Evolutionary conservation across 2,113 vertebrate species (phyloP).

Genomic region (Odontesthes bonariensis): DNA sequence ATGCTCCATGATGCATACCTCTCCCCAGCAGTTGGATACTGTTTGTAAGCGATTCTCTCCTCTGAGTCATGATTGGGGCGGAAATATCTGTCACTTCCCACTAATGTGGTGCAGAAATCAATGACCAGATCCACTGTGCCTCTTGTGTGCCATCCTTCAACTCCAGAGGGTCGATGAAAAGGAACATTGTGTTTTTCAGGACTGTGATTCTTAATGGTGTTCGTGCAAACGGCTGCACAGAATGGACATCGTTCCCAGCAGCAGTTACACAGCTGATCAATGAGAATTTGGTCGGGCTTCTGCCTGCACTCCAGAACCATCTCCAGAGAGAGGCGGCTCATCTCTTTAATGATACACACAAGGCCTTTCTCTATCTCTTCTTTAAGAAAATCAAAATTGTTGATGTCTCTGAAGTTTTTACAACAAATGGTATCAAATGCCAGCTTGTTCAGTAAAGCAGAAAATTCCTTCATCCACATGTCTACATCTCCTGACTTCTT

Average conservation of each 20-base stretch:
- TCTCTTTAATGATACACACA: rapidly evolving
- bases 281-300: conserved; percentile 52
- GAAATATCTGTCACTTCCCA: background rate
- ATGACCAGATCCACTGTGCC: background rate
- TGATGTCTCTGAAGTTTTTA: background rate
- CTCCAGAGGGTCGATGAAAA: conserved; percentile 54
- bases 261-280: conserved; percentile 62
- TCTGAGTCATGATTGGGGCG: background rate
- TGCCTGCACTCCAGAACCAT: background rate
- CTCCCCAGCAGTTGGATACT: background rate
- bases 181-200: conserved; percentile 48
- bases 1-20: background rate
- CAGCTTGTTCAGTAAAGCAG: background rate
- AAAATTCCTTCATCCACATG: background rate
- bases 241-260: conserved; percentile 75
- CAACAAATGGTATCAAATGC: rapidly evolving
- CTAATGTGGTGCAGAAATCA: conserved; percentile 58
- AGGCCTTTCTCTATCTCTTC: conserved; percentile 21
- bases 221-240: conserved; percentile 71
- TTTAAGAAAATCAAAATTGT: background rate
- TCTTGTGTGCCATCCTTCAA: background rate
- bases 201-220: conserved; percentile 45
- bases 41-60: rapidly evolving
- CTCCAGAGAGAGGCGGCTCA: background rate
- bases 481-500: rapidly evolving